Conservation (phyloP, 1,140 invertebrate genomes). For the Paralvinella palmiformis region DNA sequence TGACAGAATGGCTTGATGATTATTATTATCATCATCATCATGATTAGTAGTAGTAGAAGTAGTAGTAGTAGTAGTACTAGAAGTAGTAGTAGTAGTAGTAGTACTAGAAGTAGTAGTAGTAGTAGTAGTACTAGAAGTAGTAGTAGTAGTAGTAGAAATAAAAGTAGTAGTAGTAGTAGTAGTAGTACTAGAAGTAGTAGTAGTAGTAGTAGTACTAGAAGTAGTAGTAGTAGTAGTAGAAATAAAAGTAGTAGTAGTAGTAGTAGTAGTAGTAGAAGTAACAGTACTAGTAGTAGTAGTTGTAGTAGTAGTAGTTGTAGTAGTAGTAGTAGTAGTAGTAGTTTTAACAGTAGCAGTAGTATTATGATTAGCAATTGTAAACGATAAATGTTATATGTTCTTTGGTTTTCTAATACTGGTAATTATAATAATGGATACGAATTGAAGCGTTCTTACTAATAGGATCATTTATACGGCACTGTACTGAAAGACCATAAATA, state of each 20-base stretch:
- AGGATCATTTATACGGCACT: too few species aligned
- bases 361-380: not conserved
- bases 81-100: not conserved
- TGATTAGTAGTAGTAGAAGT: not conserved
- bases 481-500: too few species aligned
- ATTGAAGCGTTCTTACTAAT: too few species aligned
- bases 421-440: too few species aligned
- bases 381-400: too few species aligned
- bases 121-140: not conserved
- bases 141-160: not conserved
- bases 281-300: not conserved
- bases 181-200: not conserved
- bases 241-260: not conserved
- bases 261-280: not conserved
- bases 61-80: not conserved
- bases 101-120: not conserved
- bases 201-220: not conserved
- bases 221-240: constrained; percentile 1
- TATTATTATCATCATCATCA: too few species aligned
- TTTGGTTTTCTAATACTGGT: too few species aligned
- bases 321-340: constrained; percentile 1
- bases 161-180: not conserved
- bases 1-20: too few species aligned
- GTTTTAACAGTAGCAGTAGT: not conserved
- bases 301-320: not conserved